Conservation (phyloP, 2,888 invertebrate genomes). For the Cheilosia soror region DNA sequence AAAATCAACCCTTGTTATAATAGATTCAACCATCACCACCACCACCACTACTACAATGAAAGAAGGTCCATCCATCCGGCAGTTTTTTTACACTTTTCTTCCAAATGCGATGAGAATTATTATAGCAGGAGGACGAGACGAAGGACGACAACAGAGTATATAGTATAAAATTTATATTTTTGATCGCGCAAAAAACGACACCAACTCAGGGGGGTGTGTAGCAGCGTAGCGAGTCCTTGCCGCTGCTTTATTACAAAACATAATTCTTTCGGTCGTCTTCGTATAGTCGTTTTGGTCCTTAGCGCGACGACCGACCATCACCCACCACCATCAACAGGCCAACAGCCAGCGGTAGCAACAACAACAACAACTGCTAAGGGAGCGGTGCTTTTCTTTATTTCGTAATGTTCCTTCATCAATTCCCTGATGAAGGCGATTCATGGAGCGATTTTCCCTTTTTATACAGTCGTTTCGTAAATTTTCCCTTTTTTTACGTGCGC, state of each 20-base stretch:
- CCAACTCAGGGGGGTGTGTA: neutral
- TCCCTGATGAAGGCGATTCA: constrained; percentile 71
- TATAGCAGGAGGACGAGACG: constrained; percentile 17
- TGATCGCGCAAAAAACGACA: constrained; percentile 68
- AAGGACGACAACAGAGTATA: constrained; percentile 21
- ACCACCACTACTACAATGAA: constrained; percentile 41
- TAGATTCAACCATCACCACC: constrained; percentile 6
- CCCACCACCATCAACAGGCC: neutral
- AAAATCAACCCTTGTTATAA: constrained; percentile 46
- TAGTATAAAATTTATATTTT: constrained; percentile 65
- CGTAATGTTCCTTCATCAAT: constrained; percentile 70
- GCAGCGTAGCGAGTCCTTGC: neutral
- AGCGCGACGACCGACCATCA: neutral
- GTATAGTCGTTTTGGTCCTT: constrained; percentile 33
- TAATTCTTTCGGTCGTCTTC: constrained; percentile 61
- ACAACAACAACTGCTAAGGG: constrained; percentile 4
- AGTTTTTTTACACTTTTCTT: constrained; percentile 29
- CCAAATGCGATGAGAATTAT: constrained; percentile 49
- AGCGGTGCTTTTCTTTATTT: constrained; percentile 52
- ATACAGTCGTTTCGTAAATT: constrained; percentile 19
- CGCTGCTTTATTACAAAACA: constrained; percentile 68
- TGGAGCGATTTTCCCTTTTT: constrained; percentile 59
- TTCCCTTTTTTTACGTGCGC: constrained; percentile 29
- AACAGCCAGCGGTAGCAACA: neutral
- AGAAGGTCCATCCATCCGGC: constrained; percentile 53